Conservation (phyloP, 2,888 invertebrate genomes). For the Tryphoninae sp. region DNA sequence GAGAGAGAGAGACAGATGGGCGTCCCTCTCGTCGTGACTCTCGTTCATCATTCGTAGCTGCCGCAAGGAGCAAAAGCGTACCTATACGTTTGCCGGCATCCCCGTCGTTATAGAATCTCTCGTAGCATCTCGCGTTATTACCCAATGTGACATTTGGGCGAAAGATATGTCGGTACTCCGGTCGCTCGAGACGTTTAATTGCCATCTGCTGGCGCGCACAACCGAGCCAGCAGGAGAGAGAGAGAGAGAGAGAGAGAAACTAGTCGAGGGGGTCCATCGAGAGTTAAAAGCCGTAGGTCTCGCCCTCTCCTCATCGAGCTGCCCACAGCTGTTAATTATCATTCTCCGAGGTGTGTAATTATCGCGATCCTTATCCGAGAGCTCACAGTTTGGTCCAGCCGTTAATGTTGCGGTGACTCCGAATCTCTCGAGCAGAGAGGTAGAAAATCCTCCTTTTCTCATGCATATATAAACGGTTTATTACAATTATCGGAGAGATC, state of each 20-base stretch:
- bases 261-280: conserved; percentile 2
- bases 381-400: conserved; percentile 26
- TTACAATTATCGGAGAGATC: conserved; percentile 56
- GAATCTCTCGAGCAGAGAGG: conserved; percentile 27
- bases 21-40: conserved; percentile 53
- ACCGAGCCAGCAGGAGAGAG: conserved; percentile 16
- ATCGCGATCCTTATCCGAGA: conserved; percentile 76
- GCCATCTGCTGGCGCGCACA: not conserved
- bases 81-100: not conserved
- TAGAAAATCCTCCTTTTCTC: conserved; percentile 68
- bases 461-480: conserved; percentile 47
- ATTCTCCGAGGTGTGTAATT: conserved; percentile 76
- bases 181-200: conserved; percentile 56
- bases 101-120: conserved; percentile 15
- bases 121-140: conserved; percentile 43
- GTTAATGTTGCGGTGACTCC: conserved; percentile 33
- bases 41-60: conserved; percentile 53
- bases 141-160: conserved; percentile 61
- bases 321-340: conserved; percentile 73
- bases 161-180: conserved; percentile 52
- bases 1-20: conserved; percentile 19
- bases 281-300: conserved; percentile 24
- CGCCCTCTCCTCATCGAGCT: conserved; percentile 53
- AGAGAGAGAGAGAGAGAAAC: conserved; percentile 14
- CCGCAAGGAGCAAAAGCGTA: not conserved